Base-by-base conservation (phyloP, 2,888 invertebrate genomes). In the Marronus borbonicus region DNA sequence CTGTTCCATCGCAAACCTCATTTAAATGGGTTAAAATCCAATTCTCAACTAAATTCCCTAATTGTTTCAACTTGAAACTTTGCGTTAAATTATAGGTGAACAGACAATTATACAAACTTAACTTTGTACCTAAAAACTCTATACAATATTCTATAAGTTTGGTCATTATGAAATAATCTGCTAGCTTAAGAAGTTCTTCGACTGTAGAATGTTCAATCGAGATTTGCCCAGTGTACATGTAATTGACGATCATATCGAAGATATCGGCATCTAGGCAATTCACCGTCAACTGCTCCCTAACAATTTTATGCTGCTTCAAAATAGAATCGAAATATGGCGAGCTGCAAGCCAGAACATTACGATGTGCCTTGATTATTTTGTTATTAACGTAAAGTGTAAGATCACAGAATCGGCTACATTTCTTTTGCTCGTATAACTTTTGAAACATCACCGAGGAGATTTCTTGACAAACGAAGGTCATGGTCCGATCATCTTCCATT, bases 311-410 rank as follows among this genome's bases (percentile, higher is more conserved):
- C 80, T 89, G 89, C 80, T 91, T 91, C 80, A 93, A 87, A 76
- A 92, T 90, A 24, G 92, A 90, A 84, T 92, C 92, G 84, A 93
- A 92, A 85, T 92, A 92, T 0, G 93, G 92, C 77, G 92, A 92
- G 85, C 91, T 91, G 12, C 92, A 91, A 1, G 93, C 92, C 74
- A 93, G 86, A 76, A 93, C 91, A 86, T 91, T 91, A 64, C 92
- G 89, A 86, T 93, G 93, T 14, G 92, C 92, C 82, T 90, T 89
- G 81, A 92, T 90, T 80, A 90, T 89, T 82, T 89, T 89, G 70
- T 90, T 91, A 83, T 91, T 90, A 8, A 93, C 92, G 82, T 91
- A 89, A 10, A 93, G 87, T 10, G 91, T 90, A 10, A 92, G 89
- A 86, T 93, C 92, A 86, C 92, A 92, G 85, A 92, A 92, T 80